These are phyloP conservation scores for Heliconius melpomene DNA, from an alignment of 1,140 invertebrate genomes.

Conservation along the genomic window DNA sequence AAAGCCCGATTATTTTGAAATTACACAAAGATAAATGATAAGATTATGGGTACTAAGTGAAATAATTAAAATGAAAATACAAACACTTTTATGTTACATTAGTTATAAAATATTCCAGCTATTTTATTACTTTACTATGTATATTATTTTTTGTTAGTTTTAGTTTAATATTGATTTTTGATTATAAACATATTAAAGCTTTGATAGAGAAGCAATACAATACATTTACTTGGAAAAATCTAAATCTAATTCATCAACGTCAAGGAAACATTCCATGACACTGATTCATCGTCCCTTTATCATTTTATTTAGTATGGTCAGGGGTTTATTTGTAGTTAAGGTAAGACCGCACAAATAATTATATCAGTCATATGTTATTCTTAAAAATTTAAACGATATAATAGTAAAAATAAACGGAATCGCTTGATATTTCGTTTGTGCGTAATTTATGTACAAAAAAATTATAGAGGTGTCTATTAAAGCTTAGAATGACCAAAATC, in stretches of 20 bases:
- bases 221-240: neutral
- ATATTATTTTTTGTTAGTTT: no score
- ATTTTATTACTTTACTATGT: no score
- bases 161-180: no score
- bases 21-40: conserved; percentile 2
- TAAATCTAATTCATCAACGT: neutral
- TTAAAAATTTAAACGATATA: neutral
- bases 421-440: no score
- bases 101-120: no score
- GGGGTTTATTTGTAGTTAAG: neutral
- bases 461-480: no score
- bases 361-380: neutral
- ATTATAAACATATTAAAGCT: no score
- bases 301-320: neutral
- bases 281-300: conserved; percentile 13
- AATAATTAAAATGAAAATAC: neutral
- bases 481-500: no score
- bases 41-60: conserved; percentile 9
- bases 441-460: no score
- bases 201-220: no score
- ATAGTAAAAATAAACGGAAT: no score
- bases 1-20: neutral
- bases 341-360: neutral
- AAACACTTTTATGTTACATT: no score
- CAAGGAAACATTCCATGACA: neutral